Percentiles rank a stretch among this genome's conserved stretches.
Conservation (phyloP, 2,797 vertebrate genomes). For the Sebastes vulpes region DNA sequence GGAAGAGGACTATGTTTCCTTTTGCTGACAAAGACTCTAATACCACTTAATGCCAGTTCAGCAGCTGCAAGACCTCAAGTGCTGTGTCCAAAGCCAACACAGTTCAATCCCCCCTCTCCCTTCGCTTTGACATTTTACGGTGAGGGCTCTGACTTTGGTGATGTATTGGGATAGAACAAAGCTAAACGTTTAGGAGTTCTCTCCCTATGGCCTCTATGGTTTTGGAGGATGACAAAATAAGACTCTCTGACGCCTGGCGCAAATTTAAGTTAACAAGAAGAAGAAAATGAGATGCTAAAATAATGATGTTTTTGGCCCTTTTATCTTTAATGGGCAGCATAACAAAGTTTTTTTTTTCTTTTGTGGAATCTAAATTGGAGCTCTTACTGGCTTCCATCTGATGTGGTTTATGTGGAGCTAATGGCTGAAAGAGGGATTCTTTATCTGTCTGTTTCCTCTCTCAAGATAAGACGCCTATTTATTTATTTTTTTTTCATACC, state of each 20-base stretch:
- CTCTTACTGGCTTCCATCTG: constrained; percentile 6
- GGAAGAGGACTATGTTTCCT: constrained; percentile 55
- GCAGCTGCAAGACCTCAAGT: constrained; percentile 60
- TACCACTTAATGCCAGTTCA: constrained; percentile 71
- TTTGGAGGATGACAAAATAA: constrained; percentile 8
- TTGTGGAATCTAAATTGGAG: constrained; percentile 3
- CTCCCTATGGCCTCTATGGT: not conserved
- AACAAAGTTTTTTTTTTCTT: not conserved
- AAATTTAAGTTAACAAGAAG: constrained; percentile 1
- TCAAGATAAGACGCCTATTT: constrained; percentile 17
- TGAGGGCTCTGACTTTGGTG: constrained; percentile 27
- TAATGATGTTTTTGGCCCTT: constrained; percentile 9
- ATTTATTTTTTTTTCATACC: not conserved
- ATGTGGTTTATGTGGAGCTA: not conserved
- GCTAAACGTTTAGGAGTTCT: constrained; percentile 17
- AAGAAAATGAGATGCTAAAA: not conserved
- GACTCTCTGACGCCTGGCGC: not conserved
- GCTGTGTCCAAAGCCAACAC: constrained; percentile 67
- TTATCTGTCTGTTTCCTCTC: constrained; percentile 18
- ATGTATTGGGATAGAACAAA: constrained; percentile 44
- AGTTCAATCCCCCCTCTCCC: constrained; percentile 54
- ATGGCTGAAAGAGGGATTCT: constrained; percentile 21
- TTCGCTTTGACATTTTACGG: constrained; percentile 58
- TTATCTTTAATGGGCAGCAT: constrained; percentile 16
- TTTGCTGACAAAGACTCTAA: constrained; percentile 69